Evolutionary conservation across 2,797 vertebrate species (phyloP).

Genomic region (Lophotriccus pileatus): DNA sequence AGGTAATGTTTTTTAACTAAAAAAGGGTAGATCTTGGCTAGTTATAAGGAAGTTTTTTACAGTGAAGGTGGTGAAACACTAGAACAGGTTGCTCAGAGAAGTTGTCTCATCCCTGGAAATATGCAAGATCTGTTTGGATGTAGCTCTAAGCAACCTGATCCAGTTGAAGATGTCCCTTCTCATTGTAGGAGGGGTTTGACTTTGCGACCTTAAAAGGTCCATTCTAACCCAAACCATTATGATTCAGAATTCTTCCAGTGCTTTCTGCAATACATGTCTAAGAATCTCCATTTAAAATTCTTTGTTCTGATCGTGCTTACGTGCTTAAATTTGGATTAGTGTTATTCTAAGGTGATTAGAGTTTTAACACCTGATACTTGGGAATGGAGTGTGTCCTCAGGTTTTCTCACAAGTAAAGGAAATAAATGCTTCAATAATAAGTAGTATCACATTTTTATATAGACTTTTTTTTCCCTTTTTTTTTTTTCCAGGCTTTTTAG

Average conservation of each 20-base stretch:
- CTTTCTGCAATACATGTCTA: background rate
- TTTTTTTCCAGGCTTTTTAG: background rate
- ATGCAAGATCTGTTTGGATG: background rate
- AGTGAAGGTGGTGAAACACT: background rate
- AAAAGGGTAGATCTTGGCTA: background rate
- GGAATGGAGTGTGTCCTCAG: background rate
- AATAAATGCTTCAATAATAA: background rate
- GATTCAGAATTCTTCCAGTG: background rate
- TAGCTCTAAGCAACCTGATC: background rate
- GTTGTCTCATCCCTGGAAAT: fast-evolving
- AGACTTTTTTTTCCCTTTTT: background rate
- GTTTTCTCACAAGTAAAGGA: background rate
- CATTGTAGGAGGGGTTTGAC: background rate
- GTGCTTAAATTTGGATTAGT: background rate
- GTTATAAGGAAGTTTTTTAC: background rate
- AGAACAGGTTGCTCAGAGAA: background rate
- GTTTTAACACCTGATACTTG: background rate
- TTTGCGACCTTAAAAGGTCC: background rate
- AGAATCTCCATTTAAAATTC: background rate
- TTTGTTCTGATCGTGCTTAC: background rate
- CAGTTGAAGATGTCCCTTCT: background rate
- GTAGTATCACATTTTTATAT: background rate
- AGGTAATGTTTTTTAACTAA: background rate
- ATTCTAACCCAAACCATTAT: background rate
- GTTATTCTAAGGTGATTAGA: background rate